phyloP scores from a whole-genome alignment of 2,797 vertebrate species.

The Choloepus didactylus region DNA sequence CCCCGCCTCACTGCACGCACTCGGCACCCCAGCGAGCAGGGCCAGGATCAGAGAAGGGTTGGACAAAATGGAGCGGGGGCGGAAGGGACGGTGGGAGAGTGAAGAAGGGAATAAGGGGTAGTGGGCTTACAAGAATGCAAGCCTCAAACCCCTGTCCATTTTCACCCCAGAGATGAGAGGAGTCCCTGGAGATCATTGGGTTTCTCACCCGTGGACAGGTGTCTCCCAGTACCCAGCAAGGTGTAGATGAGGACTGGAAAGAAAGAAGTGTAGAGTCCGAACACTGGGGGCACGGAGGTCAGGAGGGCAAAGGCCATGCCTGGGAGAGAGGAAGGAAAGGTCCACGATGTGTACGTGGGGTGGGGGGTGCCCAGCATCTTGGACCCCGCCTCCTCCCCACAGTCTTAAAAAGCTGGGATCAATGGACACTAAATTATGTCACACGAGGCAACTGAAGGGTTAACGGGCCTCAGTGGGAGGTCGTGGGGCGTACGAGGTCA shows the following conservation, averaged over 20 bases:
- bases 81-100: not conserved
- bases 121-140: not conserved
- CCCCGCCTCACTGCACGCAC: not conserved
- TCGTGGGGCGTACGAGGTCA: not conserved
- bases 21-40: not conserved
- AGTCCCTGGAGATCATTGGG: not conserved
- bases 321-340: conserved; percentile 73
- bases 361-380: too few species aligned
- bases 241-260: conserved; percentile 95
- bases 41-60: not conserved
- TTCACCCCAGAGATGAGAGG: not conserved
- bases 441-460: conserved; percentile 2
- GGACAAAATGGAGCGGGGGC: not conserved
- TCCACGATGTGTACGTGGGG: not conserved
- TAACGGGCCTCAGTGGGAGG: conserved; percentile 54
- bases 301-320: conserved; percentile 97
- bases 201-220: conserved; percentile 94
- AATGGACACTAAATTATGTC: not conserved
- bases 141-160: not conserved
- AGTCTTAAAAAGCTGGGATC: not conserved
- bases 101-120: not conserved
- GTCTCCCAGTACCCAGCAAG: conserved; percentile 94
- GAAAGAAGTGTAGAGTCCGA: conserved; percentile 96
- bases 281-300: conserved; percentile 95
- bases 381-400: not conserved